Evolutionary conservation across 2,113 vertebrate genomes (phyloP), one percentile per base, ranked within the genome.

Genomic region (Oceanodroma tethys): DNA sequence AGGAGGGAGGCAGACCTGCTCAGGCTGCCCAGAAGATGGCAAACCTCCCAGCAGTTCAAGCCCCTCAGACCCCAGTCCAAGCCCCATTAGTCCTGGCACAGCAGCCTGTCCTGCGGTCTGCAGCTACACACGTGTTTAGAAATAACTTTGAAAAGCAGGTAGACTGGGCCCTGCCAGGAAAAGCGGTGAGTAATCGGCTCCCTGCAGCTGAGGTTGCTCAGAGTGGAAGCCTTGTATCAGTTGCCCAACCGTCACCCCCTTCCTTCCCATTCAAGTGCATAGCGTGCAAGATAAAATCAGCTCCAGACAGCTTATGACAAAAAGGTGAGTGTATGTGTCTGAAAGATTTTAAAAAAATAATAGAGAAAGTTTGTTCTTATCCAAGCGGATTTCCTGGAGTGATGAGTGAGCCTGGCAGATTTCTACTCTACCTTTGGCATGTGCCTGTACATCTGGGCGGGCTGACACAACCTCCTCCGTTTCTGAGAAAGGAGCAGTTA

Each of bases 351-450:
- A 20, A 81, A 75, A 71, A 86, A 83, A 80, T 22, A 83, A 62
- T 32, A 94, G 89, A 88, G 96, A 88, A 96, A 93, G 93, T 93
- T 89, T 95, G 84, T 84, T 93, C 84, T 71, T 81, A 74, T 81
- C 92, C 78, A 66, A 45, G 85, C 12, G 60, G 87, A 87, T 95
- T 97, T 96, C 94, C 96, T 84, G 90, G 32, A 50, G 81, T 0
- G 25, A 79, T 89, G 92, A 97, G 50, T 89, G 94, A 93, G 73
- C 65, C 55, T 94, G 91, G 81, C 68, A 2, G 47, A 73, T 59
- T 84, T 78, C 73, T 74, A 5, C 55, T 78, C 40, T 83, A 8
- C 59, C 45, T 86, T 56, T 89, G 94, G 81, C 66, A 15, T 71
- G 42, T 58, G 76, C 65, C 73, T 30, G 30, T 58, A 9, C 43